These are phyloP conservation scores for Bujurquina vittata DNA, from an alignment of 2,113 vertebrate species.

Conservation along the genomic window DNA sequence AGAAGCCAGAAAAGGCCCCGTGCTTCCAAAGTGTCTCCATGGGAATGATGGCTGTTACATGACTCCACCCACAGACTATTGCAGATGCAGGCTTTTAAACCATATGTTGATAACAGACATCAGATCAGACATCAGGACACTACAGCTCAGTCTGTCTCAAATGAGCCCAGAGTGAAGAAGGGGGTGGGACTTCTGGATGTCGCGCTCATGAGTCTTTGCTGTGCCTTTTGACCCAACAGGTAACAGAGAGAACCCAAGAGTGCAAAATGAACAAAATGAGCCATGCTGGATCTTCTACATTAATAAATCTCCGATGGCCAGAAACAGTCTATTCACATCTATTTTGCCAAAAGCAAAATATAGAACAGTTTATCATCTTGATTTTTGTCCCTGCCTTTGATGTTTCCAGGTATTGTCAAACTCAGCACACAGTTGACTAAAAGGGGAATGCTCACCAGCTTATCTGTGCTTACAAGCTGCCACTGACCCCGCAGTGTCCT, in stretches of 20 bases:
- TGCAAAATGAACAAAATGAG: neutral
- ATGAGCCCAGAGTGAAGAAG: neutral
- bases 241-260: neutral
- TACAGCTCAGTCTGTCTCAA: neutral
- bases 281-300: neutral
- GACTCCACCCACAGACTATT: neutral
- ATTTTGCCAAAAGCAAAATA: too few relatives aligned
- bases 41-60: neutral
- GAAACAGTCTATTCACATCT: too few relatives aligned
- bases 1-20: neutral
- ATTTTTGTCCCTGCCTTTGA: neutral
- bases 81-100: too few relatives aligned
- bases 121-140: rapidly evolving
- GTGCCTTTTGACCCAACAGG: rapidly evolving
- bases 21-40: neutral
- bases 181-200: neutral
- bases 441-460: neutral
- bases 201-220: neutral
- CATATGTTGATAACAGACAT: too few relatives aligned
- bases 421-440: neutral
- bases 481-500: rapidly evolving
- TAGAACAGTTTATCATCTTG: neutral
- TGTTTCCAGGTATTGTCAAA: rapidly evolving
- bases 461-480: neutral
- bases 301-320: too few relatives aligned